These are phyloP conservation scores for Callorhinus ursinus DNA, from an alignment of 2,113 vertebrate genomes.

Conservation along the genomic window DNA sequence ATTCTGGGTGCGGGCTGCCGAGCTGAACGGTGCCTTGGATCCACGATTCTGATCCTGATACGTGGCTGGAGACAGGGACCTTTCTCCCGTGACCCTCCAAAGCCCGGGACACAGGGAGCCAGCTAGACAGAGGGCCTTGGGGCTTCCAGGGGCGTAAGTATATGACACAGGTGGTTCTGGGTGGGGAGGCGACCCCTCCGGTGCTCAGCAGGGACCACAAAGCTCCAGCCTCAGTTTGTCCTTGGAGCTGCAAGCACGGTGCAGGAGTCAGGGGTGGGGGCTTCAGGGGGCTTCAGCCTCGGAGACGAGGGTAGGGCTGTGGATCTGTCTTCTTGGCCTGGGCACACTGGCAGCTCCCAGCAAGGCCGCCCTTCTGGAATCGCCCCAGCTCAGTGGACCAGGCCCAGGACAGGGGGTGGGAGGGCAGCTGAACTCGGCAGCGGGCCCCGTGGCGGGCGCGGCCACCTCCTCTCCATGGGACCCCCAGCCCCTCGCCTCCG, in stretches of 20 bases:
- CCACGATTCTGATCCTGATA: neutral
- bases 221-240: slow-evolving; percentile 77
- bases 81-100: neutral
- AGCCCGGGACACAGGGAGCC: neutral
- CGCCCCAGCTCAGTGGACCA: neutral
- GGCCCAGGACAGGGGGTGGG: slow-evolving; percentile 29
- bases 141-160: neutral
- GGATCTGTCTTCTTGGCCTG: slow-evolving; percentile 77
- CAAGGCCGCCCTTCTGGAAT: neutral
- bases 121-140: neutral
- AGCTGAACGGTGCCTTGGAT: neutral
- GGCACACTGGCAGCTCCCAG: neutral
- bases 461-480: neutral
- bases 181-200: neutral
- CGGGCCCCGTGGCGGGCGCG: neutral
- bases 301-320: slow-evolving; percentile 65
- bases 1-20: neutral
- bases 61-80: neutral
- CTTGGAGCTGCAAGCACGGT: slow-evolving; percentile 75
- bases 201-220: slow-evolving; percentile 74
- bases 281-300: slow-evolving; percentile 66
- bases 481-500: neutral
- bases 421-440: neutral
- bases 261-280: slow-evolving; percentile 49
- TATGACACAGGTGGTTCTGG: neutral